These are phyloP conservation scores for cattle (Bos taurus) DNA, from an alignment of 2,113 vertebrate genomes.

Conservation along the genomic window DNA sequence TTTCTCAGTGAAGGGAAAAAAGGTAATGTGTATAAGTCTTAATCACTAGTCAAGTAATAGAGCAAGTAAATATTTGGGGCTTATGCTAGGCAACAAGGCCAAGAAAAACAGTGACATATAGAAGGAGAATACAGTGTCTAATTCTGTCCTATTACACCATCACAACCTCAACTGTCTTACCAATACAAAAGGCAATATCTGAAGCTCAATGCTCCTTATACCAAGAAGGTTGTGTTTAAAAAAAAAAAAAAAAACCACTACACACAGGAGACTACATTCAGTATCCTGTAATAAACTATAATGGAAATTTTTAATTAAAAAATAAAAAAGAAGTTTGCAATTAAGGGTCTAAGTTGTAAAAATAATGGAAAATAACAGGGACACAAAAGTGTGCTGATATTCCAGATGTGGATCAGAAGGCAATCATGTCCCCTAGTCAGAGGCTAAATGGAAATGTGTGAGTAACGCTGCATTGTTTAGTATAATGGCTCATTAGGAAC, in stretches of 20 bases:
- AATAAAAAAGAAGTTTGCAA: not conserved
- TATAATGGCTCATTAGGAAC: not conserved
- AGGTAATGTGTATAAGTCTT: not conserved
- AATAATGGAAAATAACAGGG: not conserved
- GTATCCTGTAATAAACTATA: not conserved
- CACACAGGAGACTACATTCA: not conserved
- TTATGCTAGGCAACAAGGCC: not conserved
- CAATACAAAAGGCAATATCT: not conserved
- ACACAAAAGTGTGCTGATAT: not conserved
- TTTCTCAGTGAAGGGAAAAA: not conserved
- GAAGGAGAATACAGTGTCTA: not conserved
- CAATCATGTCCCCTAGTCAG: not conserved
- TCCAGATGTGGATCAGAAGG: not conserved
- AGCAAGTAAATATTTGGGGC: not conserved
- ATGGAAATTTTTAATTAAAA: not conserved
- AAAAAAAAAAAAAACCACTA: not conserved
- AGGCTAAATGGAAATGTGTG: slow-evolving; percentile 43
- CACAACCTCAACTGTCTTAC: not conserved
- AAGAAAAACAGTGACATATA: not conserved
- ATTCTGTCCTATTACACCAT: not conserved
- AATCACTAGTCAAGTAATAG: not conserved
- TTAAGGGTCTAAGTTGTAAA: not conserved
- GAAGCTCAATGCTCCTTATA: not conserved
- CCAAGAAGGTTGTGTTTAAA: not conserved
- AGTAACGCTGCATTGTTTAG: not conserved